A percentile compares a stretch with the other conserved stretches of the same genome.
Evolutionary conservation across 2,797 vertebrate genomes (phyloP).

Genomic region (Adelosebastes latens): DNA sequence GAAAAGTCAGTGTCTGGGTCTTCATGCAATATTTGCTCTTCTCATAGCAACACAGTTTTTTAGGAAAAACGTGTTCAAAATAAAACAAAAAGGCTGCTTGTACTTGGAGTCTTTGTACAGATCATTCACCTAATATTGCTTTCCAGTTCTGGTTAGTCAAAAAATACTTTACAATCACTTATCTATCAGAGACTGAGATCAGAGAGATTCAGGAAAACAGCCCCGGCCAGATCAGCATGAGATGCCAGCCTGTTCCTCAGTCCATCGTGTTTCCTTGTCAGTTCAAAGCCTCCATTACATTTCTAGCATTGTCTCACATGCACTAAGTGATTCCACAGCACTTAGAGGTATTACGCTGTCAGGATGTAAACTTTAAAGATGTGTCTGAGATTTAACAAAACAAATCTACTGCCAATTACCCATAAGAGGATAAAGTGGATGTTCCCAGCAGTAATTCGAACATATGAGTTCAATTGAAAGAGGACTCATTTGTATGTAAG

Average conservation of each 20-base stretch:
- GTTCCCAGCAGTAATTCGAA: conserved; percentile 57
- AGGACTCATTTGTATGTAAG: conserved; percentile 76
- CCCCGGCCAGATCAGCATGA: neutral
- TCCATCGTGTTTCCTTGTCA: conserved; percentile 26
- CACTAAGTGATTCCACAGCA: conserved; percentile 51
- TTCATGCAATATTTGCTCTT: neutral
- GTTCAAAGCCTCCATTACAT: conserved; percentile 40
- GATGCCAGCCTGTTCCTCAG: neutral
- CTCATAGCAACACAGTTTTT: neutral
- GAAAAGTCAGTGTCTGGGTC: neutral
- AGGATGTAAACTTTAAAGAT: conserved; percentile 66
- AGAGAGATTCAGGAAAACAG: conserved; percentile 11
- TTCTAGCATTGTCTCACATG: conserved; percentile 44
- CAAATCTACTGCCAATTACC: conserved; percentile 66
- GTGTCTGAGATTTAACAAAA: conserved; percentile 66
- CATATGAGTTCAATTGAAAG: conserved; percentile 56
- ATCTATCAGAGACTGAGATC: neutral
- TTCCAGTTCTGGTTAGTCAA: neutral
- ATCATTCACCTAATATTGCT: neutral
- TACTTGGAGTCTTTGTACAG: neutral
- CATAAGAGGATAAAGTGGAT: conserved; percentile 53
- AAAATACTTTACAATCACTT: neutral
- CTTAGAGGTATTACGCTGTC: conserved; percentile 59
- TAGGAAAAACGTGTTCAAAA: neutral
- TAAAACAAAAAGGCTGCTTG: neutral